Base-by-base conservation (phyloP, 23 tunicate species). In the Styela plicata region DNA sequence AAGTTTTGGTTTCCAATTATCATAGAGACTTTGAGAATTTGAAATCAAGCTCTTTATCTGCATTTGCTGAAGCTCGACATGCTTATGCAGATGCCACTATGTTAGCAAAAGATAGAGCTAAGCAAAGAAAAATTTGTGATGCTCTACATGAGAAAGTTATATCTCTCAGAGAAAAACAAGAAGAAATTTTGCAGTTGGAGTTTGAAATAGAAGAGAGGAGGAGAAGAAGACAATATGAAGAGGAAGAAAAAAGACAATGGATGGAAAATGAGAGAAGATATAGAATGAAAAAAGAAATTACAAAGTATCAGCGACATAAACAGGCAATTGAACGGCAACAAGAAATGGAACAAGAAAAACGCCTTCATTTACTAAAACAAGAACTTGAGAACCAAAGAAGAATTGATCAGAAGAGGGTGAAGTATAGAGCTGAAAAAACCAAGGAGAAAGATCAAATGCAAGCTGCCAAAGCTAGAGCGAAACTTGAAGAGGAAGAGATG, bases 121-220 rank as follows among this genome's bases (percentile, higher is more conserved):
- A 44, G 66, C 81, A 76, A 53, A 36, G 31, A 53, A 76, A 35
- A 1, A 76, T 76, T 33, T 83, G 62, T 64, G 83, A 79, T n/a
- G 63, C 63, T 24, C 77, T 89, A 2, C 88, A 84, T 84, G 70
- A 77, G 1, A 79, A 80, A 63, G 82, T 67, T 21, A 28, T 84
- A 74, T 70, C 84, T 29, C 63, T 89, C 20, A 22, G 74, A 63
- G 34, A 63, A 18, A 71, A 82, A 30, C 96, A 90, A 37, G 74
- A 83, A 3, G 96, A 90, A 69, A 81, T 90, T 61, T 75, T 82
- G 83, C 74, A 57, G 25, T 63, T 90, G 33, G 96, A 90, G 66
- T 36, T 64, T 22, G 73, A 33, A 63, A 52, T 90, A 19, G 74
- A 64, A 63, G 86, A 90, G 65, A 34, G 79, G 52, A 52, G 31